Conservation (phyloP, 2,113 vertebrate species). For the Ophthalmolycus amberensis region DNA sequence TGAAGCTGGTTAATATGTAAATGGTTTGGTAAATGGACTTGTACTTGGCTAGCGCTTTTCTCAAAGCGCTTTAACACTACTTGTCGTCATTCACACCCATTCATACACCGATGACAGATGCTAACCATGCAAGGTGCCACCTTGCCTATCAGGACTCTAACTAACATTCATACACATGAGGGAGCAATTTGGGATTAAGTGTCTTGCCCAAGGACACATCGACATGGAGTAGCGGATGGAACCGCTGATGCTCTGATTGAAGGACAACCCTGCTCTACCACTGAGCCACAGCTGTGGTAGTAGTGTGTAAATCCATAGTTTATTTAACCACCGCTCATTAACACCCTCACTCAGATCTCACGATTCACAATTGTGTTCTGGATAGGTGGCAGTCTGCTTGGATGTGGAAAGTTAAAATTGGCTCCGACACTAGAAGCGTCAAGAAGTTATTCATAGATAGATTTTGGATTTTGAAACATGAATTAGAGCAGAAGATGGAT, state of each 20-base stretch:
- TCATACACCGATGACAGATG: not conserved
- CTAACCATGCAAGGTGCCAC: not conserved
- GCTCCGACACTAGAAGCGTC: too few species aligned
- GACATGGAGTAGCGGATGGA: not conserved
- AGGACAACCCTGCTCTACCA: not conserved
- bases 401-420: not conserved
- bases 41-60: not conserved
- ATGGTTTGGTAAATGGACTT: not conserved
- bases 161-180: not conserved
- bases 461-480: not conserved
- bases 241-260: not conserved
- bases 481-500: not conserved
- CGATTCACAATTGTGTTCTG: not conserved
- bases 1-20: not conserved
- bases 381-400: not conserved
- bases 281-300: not conserved
- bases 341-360: not conserved
- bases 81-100: not conserved
- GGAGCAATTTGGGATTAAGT: not conserved
- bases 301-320: not conserved
- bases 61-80: not conserved
- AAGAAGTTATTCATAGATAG: not conserved
- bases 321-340: not conserved
- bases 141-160: not conserved
- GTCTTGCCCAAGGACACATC: not conserved